phyloP scores from a whole-genome alignment of 2,113 vertebrate genomes.

The Centropus bengalensis region DNA sequence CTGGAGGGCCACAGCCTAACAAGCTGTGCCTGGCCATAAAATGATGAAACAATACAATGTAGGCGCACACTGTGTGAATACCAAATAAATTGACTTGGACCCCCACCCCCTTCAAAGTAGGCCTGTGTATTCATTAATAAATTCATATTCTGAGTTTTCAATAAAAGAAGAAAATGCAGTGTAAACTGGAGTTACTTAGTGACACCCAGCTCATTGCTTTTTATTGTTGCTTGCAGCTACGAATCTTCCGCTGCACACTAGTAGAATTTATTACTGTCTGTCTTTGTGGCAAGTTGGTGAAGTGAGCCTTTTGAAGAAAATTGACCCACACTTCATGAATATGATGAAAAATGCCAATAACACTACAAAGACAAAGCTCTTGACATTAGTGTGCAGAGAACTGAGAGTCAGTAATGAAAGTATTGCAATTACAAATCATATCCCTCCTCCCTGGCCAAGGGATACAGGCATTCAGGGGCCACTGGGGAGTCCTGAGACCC shows the following conservation, averaged over 20 bases:
- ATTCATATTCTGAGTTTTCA: slow-evolving; percentile 92
- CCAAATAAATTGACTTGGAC: slow-evolving; percentile 88
- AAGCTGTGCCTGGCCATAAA: slow-evolving; percentile 91
- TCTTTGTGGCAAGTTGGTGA: slow-evolving; percentile 87
- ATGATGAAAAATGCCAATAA: slow-evolving; percentile 92
- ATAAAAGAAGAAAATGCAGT: slow-evolving; percentile 88
- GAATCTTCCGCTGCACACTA: slow-evolving; percentile 82
- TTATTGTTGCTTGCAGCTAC: slow-evolving; percentile 89
- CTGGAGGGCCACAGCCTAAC: slow-evolving; percentile 94
- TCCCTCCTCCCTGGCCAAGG: slow-evolving; percentile 56
- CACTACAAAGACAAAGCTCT: slow-evolving; percentile 86
- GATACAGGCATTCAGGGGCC: neutral
- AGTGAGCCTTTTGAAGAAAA: slow-evolving; percentile 89
- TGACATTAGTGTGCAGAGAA: slow-evolving; percentile 83
- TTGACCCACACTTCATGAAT: slow-evolving; percentile 90
- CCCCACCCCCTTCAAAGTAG: slow-evolving; percentile 75
- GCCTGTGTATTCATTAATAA: slow-evolving; percentile 93
- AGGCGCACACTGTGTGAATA: slow-evolving; percentile 87
- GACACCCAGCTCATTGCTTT: slow-evolving; percentile 89
- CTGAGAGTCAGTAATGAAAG: slow-evolving; percentile 83
- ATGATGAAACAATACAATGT: slow-evolving; percentile 89
- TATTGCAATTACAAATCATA: slow-evolving; percentile 82
- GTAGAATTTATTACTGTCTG: slow-evolving; percentile 90
- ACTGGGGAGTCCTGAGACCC: neutral
- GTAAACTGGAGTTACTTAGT: slow-evolving; percentile 90